Percentiles rank a stretch among this genome's conserved stretches.
These are phyloP conservation scores for Pachyuromys duprasi DNA, from an alignment of 2,797 vertebrate genomes.

Conservation along the genomic window DNA sequence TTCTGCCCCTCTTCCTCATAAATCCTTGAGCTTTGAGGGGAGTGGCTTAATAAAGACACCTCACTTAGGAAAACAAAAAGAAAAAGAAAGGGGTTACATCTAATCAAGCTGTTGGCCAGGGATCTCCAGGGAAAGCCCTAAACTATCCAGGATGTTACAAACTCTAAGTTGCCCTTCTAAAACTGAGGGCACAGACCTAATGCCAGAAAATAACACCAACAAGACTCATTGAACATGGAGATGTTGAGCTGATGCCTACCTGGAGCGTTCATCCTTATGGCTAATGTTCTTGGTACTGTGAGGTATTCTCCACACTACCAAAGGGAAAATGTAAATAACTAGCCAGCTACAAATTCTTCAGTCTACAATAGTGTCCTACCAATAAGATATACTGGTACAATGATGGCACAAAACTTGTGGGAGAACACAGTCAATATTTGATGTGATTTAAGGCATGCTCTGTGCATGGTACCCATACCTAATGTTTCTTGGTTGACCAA, in stretches of 20 bases:
- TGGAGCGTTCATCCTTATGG: neutral
- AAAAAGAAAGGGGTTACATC: neutral
- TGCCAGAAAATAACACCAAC: neutral
- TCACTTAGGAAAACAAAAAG: no score
- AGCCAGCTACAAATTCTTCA: neutral
- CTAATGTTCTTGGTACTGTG: neutral
- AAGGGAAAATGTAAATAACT: neutral
- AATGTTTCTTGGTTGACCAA: neutral
- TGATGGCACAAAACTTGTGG: neutral
- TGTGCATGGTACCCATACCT: no score
- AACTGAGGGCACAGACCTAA: neutral
- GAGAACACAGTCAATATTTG: neutral
- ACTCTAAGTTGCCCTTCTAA: neutral
- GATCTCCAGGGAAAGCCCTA: neutral
- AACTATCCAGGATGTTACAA: neutral
- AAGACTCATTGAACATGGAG: neutral
- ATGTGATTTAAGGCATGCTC: neutral
- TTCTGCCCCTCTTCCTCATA: no score
- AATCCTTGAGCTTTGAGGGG: no score
- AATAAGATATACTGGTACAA: neutral
- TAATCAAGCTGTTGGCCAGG: neutral
- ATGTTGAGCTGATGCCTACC: neutral
- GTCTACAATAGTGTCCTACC: neutral
- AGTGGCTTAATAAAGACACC: no score
- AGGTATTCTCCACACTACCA: neutral